Base-by-base conservation (phyloP, 2,113 vertebrate species). In the Chloroceryle aenea region DNA sequence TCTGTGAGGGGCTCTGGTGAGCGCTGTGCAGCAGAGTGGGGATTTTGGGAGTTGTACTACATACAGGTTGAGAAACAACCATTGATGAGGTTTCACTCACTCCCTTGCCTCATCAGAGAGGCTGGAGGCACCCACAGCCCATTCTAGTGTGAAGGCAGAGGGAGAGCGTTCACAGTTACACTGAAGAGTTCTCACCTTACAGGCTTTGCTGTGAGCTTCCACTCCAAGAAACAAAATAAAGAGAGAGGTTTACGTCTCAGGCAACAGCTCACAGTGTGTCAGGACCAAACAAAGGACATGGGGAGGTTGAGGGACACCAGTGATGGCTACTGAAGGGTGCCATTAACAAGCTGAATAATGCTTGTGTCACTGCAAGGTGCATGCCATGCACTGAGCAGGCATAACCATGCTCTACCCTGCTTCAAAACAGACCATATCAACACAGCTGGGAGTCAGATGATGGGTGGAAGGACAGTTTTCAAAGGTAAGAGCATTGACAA, bases 101-200 rank as follows among this genome's bases (percentile, higher is more conserved):
- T 1, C 14, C 36, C 12, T 61, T 85, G 62, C 19, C 36, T 75
- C 87, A 56, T 15, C 64, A 81, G 73, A 47, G 40, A 87, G 34
- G 11, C 16, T 73, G 64, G 29, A 59, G 89, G 25, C 45, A 23
- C 21, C 32, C 55, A 25, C 17, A 81, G 68, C 19, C 2, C 10
- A 38, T 59, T 48, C 10, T 10, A 77, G 30, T 0, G 0, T 43
- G 27, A 56, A n/a, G n/a, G 25, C 0, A 6, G 26, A 61, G n/a
- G 34, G 48, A 61, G 22, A 82, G 23, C 47, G 55, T 56, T 56
- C 78, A 34, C 42, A 42, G 9, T 25, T 29, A 42, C 10, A 9
- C 36, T 82, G 66, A 42, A 67, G 47, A 48, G 38, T 48, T 18
- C 16, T 75, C 52, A 43, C 32, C 40, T 66, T 17, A 22, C 20